These are phyloP conservation scores for Ptilodon capucinus DNA, from an alignment of 2,888 invertebrate species.

Conservation along the genomic window DNA sequence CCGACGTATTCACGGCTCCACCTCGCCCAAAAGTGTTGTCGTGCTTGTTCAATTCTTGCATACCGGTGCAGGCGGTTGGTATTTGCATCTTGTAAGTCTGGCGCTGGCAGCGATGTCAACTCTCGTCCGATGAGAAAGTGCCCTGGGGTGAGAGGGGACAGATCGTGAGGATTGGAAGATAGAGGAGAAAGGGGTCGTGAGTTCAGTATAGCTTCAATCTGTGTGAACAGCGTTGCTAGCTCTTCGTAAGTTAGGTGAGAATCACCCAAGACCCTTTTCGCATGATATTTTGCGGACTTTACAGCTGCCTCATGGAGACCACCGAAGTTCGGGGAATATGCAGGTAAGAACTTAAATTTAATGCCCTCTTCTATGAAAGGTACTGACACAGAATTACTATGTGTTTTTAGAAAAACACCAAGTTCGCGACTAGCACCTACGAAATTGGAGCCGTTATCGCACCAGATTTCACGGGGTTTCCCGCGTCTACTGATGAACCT, in stretches of 20 bases:
- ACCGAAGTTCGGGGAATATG: not conserved
- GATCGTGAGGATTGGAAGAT: constrained; percentile 5
- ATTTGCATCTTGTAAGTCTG: constrained; percentile 3
- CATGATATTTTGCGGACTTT: not conserved
- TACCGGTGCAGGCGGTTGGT: constrained; percentile 9
- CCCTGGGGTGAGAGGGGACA: constrained; percentile 1
- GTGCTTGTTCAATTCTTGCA: constrained; percentile 4
- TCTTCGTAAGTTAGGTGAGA: constrained; percentile 5
- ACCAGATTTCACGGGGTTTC: constrained; percentile 1
- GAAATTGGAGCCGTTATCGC: constrained; percentile 3
- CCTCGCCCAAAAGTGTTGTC: constrained; percentile 27
- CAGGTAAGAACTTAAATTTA: not conserved
- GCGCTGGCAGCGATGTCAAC: constrained; percentile 7
- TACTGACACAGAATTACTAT: not conserved
- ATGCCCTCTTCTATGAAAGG: not conserved
- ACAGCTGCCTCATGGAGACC: not conserved
- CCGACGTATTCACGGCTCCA: constrained; percentile 22
- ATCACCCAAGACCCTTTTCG: not conserved
- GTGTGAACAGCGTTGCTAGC: constrained; percentile 3
- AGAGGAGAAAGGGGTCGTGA: constrained; percentile 6
- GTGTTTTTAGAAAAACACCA: not conserved
- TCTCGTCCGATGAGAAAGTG: constrained; percentile 10
- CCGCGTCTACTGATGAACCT: constrained; percentile 3
- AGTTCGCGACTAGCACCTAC: constrained; percentile 3
- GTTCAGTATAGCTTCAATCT: constrained; percentile 2